Conservation (phyloP, 2,113 vertebrate genomes). For the Daphoenositta chrysoptera region DNA sequence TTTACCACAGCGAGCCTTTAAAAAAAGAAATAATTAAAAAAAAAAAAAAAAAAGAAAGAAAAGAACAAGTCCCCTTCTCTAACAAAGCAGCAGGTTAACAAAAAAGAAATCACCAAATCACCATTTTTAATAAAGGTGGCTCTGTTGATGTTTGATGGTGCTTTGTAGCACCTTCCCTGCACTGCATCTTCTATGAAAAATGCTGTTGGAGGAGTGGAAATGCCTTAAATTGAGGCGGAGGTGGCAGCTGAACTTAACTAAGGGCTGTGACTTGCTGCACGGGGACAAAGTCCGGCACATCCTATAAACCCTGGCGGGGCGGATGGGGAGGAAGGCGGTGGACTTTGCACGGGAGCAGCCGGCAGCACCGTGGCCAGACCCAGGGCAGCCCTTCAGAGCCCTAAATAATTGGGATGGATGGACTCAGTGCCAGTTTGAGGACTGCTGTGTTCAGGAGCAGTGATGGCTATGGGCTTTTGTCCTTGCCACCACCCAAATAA, state of each 20-base stretch:
- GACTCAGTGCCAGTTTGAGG: not conserved
- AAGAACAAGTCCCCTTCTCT: not conserved
- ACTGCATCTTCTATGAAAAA: not conserved
- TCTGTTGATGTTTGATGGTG: not conserved
- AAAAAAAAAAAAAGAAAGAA: not conserved
- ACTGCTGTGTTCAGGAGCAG: not conserved
- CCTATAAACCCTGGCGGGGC: not conserved
- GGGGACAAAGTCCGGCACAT: not conserved
- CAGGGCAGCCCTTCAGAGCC: not conserved
- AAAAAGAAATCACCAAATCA: not conserved
- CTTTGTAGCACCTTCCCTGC: not conserved
- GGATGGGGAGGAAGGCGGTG: not conserved
- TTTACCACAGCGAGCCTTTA: not conserved
- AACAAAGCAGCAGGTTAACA: not conserved
- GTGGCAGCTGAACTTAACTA: not conserved
- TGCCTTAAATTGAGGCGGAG: not conserved
- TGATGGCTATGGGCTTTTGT: not conserved
- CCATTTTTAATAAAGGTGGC: not conserved
- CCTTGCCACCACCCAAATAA: not conserved
- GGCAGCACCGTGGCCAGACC: fast-evolving
- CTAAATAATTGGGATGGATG: not conserved
- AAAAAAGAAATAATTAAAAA: not conserved
- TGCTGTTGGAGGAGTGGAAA: not conserved
- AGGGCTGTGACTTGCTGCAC: not conserved
- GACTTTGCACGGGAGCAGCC: constrained; percentile 22